phyloP scores from a whole-genome alignment of 2,888 invertebrate species.

The Theodoxus fluviatilis region DNA sequence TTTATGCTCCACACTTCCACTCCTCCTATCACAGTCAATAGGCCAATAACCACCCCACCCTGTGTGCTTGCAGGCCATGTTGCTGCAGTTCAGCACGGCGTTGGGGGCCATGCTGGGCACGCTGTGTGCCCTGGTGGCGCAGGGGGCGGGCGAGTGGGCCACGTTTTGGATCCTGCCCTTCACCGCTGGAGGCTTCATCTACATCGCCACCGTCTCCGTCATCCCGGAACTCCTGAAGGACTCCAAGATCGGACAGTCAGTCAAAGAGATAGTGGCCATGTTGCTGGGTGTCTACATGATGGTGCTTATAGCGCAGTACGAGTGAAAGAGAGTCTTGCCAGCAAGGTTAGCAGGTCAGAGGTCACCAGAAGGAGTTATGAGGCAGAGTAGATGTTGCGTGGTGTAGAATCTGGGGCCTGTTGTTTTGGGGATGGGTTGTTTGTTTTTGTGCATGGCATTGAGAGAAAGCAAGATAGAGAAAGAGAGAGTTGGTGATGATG shows the following conservation, averaged over 20 bases:
- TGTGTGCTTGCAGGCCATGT: constrained; percentile 82
- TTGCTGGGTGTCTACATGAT: constrained; percentile 92
- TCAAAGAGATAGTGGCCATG: constrained; percentile 88
- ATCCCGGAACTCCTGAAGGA: constrained; percentile 95
- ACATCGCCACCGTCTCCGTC: constrained; percentile 98
- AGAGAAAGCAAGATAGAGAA: too few relatives aligned
- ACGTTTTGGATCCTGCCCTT: constrained; percentile 88
- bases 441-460: too few relatives aligned
- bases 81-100: constrained; percentile 91
- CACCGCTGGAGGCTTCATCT: constrained; percentile 98
- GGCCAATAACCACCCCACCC: too few relatives aligned
- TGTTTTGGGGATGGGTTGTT: too few relatives aligned
- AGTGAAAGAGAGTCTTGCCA: too few relatives aligned
- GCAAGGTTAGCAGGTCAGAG: too few relatives aligned
- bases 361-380: too few relatives aligned
- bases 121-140: constrained; percentile 82
- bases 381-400: too few relatives aligned
- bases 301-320: constrained; percentile 87
- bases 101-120: constrained; percentile 94
- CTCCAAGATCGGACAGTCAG: constrained; percentile 83
- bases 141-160: constrained; percentile 71
- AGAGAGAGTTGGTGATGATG: too few relatives aligned
- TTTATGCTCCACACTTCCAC: too few relatives aligned
- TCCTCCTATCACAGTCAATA: too few relatives aligned
- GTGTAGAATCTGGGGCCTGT: too few relatives aligned